phyloP scores from a whole-genome alignment of 2,888 invertebrate genomes.

The Ennomos fuscantarius region DNA sequence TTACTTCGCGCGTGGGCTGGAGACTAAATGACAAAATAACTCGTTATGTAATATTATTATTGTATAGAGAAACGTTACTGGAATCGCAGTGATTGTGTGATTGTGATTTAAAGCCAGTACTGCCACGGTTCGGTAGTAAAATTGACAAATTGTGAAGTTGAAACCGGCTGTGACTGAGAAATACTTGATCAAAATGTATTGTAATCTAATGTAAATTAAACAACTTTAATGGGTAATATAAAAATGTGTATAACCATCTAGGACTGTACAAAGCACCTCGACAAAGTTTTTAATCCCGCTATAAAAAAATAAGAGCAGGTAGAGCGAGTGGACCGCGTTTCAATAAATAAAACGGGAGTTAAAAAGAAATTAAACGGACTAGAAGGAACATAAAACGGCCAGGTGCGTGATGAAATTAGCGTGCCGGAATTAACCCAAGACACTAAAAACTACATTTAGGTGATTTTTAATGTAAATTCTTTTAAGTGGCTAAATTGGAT shows the following conservation, averaged over 20 bases:
- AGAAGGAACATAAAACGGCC: constrained; percentile 39
- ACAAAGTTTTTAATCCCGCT: constrained; percentile 18
- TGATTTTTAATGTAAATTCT: constrained; percentile 29
- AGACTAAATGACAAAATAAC: constrained; percentile 78
- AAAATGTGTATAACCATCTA: constrained; percentile 21
- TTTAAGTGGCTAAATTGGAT: constrained; percentile 25
- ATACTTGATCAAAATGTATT: constrained; percentile 53
- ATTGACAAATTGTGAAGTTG: constrained; percentile 59
- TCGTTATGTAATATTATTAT: constrained; percentile 57
- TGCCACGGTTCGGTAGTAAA: constrained; percentile 58
- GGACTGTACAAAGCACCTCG: constrained; percentile 13
- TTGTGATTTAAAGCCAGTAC: constrained; percentile 58
- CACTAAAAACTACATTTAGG: constrained; percentile 36
- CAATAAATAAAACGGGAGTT: constrained; percentile 33
- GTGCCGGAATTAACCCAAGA: constrained; percentile 38
- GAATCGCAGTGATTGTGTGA: constrained; percentile 51
- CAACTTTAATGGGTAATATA: constrained; percentile 26
- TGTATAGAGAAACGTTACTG: constrained; percentile 44
- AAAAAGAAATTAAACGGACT: constrained; percentile 36
- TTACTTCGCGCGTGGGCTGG: constrained; percentile 79
- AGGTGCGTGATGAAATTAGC: constrained; percentile 41
- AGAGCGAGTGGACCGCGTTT: constrained; percentile 20
- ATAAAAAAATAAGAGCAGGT: constrained; percentile 30
- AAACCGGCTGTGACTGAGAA: constrained; percentile 46
- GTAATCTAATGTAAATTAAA: constrained; percentile 48